Evolutionary conservation across 2,797 vertebrate species (phyloP).

Genomic region (Lophius americanus): DNA sequence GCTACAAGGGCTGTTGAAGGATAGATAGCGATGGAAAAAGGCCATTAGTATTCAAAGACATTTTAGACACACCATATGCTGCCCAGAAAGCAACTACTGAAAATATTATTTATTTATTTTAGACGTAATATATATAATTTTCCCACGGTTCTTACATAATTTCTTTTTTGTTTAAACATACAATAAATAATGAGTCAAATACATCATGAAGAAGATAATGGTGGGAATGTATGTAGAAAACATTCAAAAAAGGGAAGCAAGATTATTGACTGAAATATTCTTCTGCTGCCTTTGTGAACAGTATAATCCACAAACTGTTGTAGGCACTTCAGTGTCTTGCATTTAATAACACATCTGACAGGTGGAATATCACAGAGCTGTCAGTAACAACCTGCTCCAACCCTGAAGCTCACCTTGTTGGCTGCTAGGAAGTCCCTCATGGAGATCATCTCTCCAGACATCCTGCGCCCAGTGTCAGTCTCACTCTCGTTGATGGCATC

Average conservation of each 20-base stretch:
- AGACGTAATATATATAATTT: neutral
- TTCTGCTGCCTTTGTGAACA: slow-evolving; percentile 6
- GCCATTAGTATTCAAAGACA: slow-evolving; percentile 15
- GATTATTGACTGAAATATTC: slow-evolving; percentile 11
- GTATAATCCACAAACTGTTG: slow-evolving; percentile 7
- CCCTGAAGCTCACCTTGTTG: slow-evolving; percentile 83
- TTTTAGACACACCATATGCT: neutral
- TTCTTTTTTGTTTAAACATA: neutral
- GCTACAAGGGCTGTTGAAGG: slow-evolving; percentile 11
- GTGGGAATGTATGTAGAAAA: no score
- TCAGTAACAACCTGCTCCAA: neutral
- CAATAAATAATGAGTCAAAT: neutral
- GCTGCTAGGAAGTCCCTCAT: slow-evolving; percentile 93
- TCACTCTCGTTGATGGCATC: slow-evolving; percentile 89
- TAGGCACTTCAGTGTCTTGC: neutral
- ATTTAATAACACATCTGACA: slow-evolving; percentile 4
- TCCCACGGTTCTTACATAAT: neutral
- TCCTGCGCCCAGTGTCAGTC: slow-evolving; percentile 85
- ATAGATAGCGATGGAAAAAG: neutral
- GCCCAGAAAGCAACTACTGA: no score
- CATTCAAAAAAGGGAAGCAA: no score
- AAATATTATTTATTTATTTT: no score
- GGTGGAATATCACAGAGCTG: neutral
- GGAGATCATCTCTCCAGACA: slow-evolving; percentile 96
- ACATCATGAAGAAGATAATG: no score